Conservation (phyloP, 2,888 invertebrate species). For the Onchidella celtica region DNA sequence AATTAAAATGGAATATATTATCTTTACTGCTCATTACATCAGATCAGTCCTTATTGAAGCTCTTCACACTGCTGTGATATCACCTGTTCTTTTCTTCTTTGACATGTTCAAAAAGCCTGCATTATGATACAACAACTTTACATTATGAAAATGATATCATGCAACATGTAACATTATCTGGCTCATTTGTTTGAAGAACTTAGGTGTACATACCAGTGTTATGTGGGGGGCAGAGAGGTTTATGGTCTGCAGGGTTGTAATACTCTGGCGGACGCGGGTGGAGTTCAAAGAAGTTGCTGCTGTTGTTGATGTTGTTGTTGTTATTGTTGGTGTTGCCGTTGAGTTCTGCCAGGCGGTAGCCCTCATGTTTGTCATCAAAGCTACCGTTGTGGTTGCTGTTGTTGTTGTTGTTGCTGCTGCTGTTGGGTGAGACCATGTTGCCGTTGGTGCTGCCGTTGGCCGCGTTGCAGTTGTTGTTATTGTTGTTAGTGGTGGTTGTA, state of each 20-base stretch:
- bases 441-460: background rate
- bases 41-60: no score
- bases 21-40: no score
- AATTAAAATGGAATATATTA: no score
- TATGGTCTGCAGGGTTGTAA: conserved; percentile 3
- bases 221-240: conserved; percentile 1
- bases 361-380: conserved; percentile 16
- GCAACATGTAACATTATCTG: no score
- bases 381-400: background rate
- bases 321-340: conserved; percentile 26
- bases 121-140: no score
- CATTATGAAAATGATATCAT: no score
- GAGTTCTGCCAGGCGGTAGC: conserved; percentile 30
- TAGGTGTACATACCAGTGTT: background rate
- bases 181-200: no score
- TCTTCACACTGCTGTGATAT: no score
- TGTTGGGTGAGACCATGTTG: background rate
- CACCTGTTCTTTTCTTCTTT: no score
- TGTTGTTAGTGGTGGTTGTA: background rate
- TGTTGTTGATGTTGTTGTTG: no score
- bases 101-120: no score
- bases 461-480: background rate
- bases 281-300: conserved; percentile 23
- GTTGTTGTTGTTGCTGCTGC: conserved; percentile 12
- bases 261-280: conserved; percentile 6